Base-by-base conservation (phyloP, 2,113 vertebrate species). In the Chaetodon auriga region DNA sequence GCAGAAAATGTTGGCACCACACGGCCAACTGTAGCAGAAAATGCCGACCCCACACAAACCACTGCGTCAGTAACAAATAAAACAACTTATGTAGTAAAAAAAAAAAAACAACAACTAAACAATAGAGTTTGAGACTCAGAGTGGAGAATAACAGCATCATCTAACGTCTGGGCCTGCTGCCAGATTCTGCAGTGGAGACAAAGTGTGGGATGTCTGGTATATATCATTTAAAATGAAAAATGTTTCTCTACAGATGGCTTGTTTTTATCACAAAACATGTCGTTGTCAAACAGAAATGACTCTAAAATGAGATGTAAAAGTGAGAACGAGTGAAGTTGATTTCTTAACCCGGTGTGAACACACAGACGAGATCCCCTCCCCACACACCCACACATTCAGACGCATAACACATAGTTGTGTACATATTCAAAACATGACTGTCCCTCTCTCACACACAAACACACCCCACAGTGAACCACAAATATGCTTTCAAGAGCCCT, bases 401-500 rank as follows among this genome's bases (percentile, higher is more conserved):
- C 7, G 63, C 76, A 84, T 61, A 63, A 62, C 68, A 82, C 75
- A 74, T 55, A 58, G 68, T 60, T 72, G 53, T 71, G 71, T 75
- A 60, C 54, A 84, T 79, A 78, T 90, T 75, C 36, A 79, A 89
- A 85, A 79, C 66, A 58, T 58, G 35, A 76, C 64, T 79, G 71
- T 82, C 76, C 73, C 21, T 75, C 77, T 75, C 68, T 51, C 75
- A 66, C 68, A 82, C 75, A 84, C 54, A 86, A 81, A 87, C 84
- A 82, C 90, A 81, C 75, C 71, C 81, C 63, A 70, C 69, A 82
- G 70, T 13, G 49, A 60, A 87, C 91, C 90, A 88, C 89, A 92
- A 86, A 66, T 89, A 93, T 92, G 90, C 85, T 72, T 80, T 88
- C 78, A 85, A 88, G 69, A 81, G 45, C 65, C 81, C 58, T 62